Conservation (phyloP, 2,797 vertebrate species). For the Leptoclinus maculatus region DNA sequence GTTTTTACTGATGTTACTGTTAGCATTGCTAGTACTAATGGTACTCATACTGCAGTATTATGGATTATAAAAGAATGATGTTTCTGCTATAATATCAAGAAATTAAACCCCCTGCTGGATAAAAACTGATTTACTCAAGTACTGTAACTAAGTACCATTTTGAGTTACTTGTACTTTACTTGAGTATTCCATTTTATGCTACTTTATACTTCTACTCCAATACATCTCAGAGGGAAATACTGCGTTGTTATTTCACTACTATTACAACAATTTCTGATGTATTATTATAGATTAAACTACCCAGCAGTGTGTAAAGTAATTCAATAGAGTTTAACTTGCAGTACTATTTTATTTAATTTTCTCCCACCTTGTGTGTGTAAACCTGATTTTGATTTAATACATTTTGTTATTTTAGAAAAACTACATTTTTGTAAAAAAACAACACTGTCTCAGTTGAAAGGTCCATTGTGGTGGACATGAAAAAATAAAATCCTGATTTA, state of each 20-base stretch:
- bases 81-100: background rate
- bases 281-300: background rate
- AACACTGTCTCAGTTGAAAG: background rate
- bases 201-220: background rate
- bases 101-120: constrained; percentile 59
- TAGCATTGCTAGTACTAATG: background rate
- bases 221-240: background rate
- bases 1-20: background rate
- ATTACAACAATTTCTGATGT: background rate
- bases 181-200: background rate
- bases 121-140: background rate
- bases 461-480: background rate
- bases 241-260: background rate
- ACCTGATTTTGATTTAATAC: background rate
- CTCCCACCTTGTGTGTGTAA: background rate
- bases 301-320: background rate
- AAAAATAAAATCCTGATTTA: background rate
- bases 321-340: background rate
- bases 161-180: background rate
- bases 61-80: background rate
- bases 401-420: background rate
- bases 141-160: background rate
- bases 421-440: background rate
- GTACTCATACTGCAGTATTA: background rate
- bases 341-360: background rate